Conservation (phyloP, 1,140 invertebrate genomes). For the Lepidurus arcticus region DNA sequence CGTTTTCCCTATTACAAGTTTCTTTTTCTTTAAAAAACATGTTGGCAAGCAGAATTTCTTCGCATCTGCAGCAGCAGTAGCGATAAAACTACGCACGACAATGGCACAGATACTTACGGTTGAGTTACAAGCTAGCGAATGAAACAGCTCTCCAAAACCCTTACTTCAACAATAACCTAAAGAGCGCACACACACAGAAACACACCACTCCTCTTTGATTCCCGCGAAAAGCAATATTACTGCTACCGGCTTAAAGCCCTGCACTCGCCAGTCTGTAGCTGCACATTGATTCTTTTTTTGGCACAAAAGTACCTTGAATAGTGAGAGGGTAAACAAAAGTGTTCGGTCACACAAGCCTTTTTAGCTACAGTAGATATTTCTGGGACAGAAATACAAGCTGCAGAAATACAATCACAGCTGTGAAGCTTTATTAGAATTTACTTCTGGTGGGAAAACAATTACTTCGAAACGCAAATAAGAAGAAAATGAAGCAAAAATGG, state of each 20-base stretch:
- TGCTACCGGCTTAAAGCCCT: not conserved
- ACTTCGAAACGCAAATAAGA: too few species aligned
- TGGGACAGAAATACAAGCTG: too few species aligned
- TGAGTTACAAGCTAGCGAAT: not conserved
- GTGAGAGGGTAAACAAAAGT: too few species aligned
- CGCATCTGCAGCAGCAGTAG: slow-evolving; percentile 1
- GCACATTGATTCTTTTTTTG: not conserved
- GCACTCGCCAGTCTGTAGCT: not conserved
- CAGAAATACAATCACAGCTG: too few species aligned
- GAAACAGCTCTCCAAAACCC: not conserved
- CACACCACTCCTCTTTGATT: not conserved
- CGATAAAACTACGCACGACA: slow-evolving; percentile 7
- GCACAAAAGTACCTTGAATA: not conserved
- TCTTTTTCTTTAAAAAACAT: not conserved
- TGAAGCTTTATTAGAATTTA: too few species aligned
- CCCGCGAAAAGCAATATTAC: not conserved
- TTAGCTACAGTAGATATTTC: too few species aligned
- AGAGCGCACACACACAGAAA: not conserved
- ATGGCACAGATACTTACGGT: not conserved
- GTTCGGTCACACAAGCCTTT: too few species aligned
- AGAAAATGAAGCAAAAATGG: too few species aligned
- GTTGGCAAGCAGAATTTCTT: not conserved
- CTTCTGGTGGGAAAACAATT: too few species aligned
- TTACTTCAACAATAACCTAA: not conserved
- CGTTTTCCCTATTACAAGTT: not conserved